These are phyloP conservation scores for Antheraea yamamai DNA, from an alignment of 2,888 invertebrate genomes.

Conservation along the genomic window DNA sequence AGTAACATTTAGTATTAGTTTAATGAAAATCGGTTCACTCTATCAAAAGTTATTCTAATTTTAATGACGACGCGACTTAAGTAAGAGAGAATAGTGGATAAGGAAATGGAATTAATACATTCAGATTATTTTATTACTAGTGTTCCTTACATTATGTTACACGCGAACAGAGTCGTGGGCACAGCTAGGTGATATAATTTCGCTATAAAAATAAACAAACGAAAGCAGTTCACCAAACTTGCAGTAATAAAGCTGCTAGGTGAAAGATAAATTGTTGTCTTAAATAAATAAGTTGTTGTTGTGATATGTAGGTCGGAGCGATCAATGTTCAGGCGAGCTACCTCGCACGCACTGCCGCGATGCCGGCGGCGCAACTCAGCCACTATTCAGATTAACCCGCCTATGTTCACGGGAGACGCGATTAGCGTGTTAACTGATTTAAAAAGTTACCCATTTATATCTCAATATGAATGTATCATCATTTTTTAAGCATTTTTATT, in stretches of 20 bases:
- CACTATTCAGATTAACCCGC: slow-evolving; percentile 1
- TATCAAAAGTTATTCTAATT: too few relatives aligned
- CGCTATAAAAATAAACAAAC: background rate
- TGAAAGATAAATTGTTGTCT: slow-evolving; percentile 5
- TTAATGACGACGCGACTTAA: background rate
- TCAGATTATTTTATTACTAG: background rate
- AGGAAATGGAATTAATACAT: too few relatives aligned
- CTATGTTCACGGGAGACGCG: slow-evolving; percentile 2
- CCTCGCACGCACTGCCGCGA: slow-evolving; percentile 21
- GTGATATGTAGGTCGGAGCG: slow-evolving; percentile 18
- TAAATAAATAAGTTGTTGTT: background rate
- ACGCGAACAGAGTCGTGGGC: background rate
- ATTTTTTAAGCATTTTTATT: too few relatives aligned
- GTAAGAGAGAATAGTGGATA: too few relatives aligned
- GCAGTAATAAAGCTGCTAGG: slow-evolving; percentile 16
- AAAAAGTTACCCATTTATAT: background rate
- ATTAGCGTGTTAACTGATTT: background rate
- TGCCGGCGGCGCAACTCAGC: background rate
- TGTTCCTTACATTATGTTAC: too few relatives aligned
- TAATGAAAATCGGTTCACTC: too few relatives aligned
- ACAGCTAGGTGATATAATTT: background rate
- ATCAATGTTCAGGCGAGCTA: slow-evolving; percentile 17
- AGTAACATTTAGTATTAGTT: too few relatives aligned
- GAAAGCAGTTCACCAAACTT: slow-evolving; percentile 7
- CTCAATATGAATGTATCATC: too few relatives aligned